A percentile compares a stretch with the other conserved stretches of the same genome.
These are phyloP conservation scores for Rhinichthys osculus DNA, from an alignment of 2,797 vertebrate species.

Conservation along the genomic window DNA sequence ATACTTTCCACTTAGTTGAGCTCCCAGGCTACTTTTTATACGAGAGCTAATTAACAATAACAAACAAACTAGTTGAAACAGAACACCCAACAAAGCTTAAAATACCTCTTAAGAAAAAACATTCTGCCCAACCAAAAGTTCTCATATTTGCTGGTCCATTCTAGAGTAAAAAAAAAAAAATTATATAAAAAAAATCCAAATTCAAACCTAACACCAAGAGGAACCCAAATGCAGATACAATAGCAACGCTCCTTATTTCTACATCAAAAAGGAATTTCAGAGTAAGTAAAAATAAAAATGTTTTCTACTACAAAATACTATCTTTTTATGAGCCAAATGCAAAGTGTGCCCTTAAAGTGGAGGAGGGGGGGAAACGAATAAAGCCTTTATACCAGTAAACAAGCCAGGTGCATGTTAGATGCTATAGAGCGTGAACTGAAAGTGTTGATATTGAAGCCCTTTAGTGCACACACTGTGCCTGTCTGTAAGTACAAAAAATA, in stretches of 20 bases:
- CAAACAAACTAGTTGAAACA: slow-evolving; percentile 5
- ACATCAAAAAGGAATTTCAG: slow-evolving; percentile 21
- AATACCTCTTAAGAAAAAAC: slow-evolving; percentile 5
- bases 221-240: slow-evolving; percentile 21
- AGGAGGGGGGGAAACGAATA: neutral
- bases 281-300: slow-evolving; percentile 32
- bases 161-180: slow-evolving; percentile 3
- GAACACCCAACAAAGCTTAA: slow-evolving; percentile 22
- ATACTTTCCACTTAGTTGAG: slow-evolving; percentile 22
- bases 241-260: slow-evolving; percentile 4
- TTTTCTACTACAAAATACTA: slow-evolving; percentile 23
- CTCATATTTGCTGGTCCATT: neutral
- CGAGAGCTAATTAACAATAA: slow-evolving; percentile 26
- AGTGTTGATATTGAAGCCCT: slow-evolving; percentile 44
- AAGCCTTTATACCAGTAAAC: slow-evolving; percentile 22
- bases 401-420: slow-evolving; percentile 23
- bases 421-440: slow-evolving; percentile 12
- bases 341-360: slow-evolving; percentile 8
- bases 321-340: slow-evolving; percentile 2
- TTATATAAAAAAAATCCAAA: neutral
- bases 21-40: slow-evolving; percentile 23
- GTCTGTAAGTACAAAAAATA: slow-evolving; percentile 37
- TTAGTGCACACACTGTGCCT: slow-evolving; percentile 38
- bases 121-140: slow-evolving; percentile 22
- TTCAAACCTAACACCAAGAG: neutral